Evolutionary conservation across 2,888 invertebrate species (phyloP).

Genomic region (Neocrepidodera transversa): DNA sequence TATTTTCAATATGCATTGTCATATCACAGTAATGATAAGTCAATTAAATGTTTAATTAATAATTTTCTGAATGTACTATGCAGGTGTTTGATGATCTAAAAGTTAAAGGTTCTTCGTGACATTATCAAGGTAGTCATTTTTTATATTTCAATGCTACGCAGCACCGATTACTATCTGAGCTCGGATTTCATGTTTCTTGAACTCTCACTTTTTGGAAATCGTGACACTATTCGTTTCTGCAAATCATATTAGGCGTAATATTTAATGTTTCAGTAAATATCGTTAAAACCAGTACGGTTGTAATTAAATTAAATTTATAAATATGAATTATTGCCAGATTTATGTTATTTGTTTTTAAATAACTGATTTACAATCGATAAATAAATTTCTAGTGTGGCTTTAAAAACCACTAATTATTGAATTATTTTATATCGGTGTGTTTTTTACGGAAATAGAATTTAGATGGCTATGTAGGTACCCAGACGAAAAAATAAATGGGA

Average conservation of each 20-base stretch:
- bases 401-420: too few relatives aligned
- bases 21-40: slow-evolving; percentile 28
- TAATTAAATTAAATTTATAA: slow-evolving; percentile 35
- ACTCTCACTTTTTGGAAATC: slow-evolving; percentile 48
- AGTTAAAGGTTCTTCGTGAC: slow-evolving; percentile 49
- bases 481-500: too few relatives aligned
- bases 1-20: slow-evolving; percentile 34
- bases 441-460: too few relatives aligned
- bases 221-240: slow-evolving; percentile 35
- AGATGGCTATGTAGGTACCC: too few relatives aligned
- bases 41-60: slow-evolving; percentile 36
- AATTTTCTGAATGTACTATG: slow-evolving; percentile 34
- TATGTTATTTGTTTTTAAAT: slow-evolving; percentile 19
- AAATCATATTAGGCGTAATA: slow-evolving; percentile 31
- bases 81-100: slow-evolving; percentile 45
- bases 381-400: not conserved
- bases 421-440: too few relatives aligned
- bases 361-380: slow-evolving; percentile 1
- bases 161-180: slow-evolving; percentile 38
- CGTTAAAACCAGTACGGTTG: slow-evolving; percentile 32
- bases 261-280: slow-evolving; percentile 33
- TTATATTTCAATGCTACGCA: slow-evolving; percentile 41
- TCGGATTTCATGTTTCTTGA: slow-evolving; percentile 26
- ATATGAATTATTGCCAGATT: slow-evolving; percentile 32
- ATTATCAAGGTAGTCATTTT: slow-evolving; percentile 49